Percentiles rank a stretch among this genome's conserved stretches.
Evolutionary conservation across 2,797 vertebrate species (phyloP).

Genomic region (Diplodus puntazzo): DNA sequence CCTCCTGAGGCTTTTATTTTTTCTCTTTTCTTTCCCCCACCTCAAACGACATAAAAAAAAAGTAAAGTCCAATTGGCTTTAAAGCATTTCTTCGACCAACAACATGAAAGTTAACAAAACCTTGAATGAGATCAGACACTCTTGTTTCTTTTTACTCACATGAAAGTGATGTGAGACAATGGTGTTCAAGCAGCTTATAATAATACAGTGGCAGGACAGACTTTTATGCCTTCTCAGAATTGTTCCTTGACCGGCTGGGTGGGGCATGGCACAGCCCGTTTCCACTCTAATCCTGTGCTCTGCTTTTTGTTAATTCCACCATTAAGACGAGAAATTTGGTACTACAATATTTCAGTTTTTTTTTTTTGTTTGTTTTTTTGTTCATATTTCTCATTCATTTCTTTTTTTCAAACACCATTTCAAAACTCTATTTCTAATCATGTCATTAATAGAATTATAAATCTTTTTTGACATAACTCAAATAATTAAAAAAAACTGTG

Average conservation of each 20-base stretch:
- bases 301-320: constrained; percentile 54
- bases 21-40: constrained; percentile 28
- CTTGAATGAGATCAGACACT: constrained; percentile 57
- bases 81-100: constrained; percentile 30
- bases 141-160: constrained; percentile 61
- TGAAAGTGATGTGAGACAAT: constrained; percentile 80
- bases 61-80: constrained; percentile 5
- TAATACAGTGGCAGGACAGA: constrained; percentile 66
- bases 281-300: constrained; percentile 53
- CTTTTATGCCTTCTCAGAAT: constrained; percentile 70
- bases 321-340: constrained; percentile 32
- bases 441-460: not conserved
- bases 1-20: constrained; percentile 30
- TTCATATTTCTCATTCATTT: constrained; percentile 8
- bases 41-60: constrained; percentile 20
- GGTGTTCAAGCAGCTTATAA: constrained; percentile 72
- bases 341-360: constrained; percentile 16
- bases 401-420: constrained; percentile 1
- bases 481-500: not conserved
- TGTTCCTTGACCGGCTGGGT: constrained; percentile 68
- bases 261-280: constrained; percentile 62
- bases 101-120: constrained; percentile 56
- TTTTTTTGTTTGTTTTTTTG: not conserved
- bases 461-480: not conserved
- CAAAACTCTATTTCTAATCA: not conserved